Conservation (phyloP, 2,113 vertebrate species). For the Cavia aperea region DNA sequence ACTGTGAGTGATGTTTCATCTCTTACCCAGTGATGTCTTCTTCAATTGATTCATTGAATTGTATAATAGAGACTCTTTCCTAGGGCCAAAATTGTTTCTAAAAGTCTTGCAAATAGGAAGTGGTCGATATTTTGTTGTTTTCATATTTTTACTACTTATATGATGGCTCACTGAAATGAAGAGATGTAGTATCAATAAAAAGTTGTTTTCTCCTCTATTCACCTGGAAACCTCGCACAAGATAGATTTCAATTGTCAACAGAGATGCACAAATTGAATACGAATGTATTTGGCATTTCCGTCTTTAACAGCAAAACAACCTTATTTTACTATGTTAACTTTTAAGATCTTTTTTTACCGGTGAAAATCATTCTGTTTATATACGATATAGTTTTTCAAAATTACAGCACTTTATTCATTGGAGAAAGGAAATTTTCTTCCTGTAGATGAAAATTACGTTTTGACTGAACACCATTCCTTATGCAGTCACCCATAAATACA, state of each 20-base stretch:
- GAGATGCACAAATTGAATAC: neutral
- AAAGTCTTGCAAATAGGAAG: slow-evolving; percentile 23
- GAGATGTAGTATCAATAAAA: neutral
- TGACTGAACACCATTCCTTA: slow-evolving; percentile 69
- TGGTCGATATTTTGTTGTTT: slow-evolving; percentile 22
- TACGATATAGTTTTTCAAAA: slow-evolving; percentile 35
- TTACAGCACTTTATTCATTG: slow-evolving; percentile 39
- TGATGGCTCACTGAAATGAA: neutral
- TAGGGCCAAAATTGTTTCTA: slow-evolving; percentile 7
- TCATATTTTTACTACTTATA: neutral
- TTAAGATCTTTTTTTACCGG: slow-evolving; percentile 51
- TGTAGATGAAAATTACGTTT: slow-evolving; percentile 64
- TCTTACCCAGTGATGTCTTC: neutral
- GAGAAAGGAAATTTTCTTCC: slow-evolving; percentile 60
- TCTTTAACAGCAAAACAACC: slow-evolving; percentile 41
- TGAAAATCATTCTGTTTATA: slow-evolving; percentile 58
- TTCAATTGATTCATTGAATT: neutral
- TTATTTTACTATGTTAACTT: slow-evolving; percentile 56
- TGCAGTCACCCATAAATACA: slow-evolving; percentile 68
- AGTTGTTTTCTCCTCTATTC: slow-evolving; percentile 14
- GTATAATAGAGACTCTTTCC: neutral
- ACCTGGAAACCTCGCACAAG: slow-evolving; percentile 17
- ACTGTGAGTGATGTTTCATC: slow-evolving; percentile 39
- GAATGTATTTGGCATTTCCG: slow-evolving; percentile 1
- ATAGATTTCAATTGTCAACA: slow-evolving; percentile 23